Base-by-base conservation (phyloP, 2,888 invertebrate genomes). In the Mantis religiosa region DNA sequence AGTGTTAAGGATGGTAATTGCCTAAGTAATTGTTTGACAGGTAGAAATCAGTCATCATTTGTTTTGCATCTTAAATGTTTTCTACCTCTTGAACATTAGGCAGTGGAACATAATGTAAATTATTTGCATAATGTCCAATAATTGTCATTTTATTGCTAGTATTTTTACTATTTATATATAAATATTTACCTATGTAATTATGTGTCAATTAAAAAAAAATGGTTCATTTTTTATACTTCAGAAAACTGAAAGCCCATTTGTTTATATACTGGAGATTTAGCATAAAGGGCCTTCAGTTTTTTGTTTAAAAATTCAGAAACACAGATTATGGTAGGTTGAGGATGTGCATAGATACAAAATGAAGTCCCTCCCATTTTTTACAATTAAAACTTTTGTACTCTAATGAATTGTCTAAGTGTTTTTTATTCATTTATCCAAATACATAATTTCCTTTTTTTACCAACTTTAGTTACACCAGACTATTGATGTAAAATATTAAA, bases 81-180 rank as follows among this genome's bases (percentile, higher is more conserved):
- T 93, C 93, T 93, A 92, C 93, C 92, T 93, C 94, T 93, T 94
- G 94, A 94, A 93, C 93, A 93, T 92, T 93, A 93, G 93, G 93
- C 92, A 91, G 27, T 88, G 87, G 34, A 88, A 89, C 88, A 82
- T 89, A 27, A 88, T 71, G 54, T 89, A 89, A 87, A 88, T 89
- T 89, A 88, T 88, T 87, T 89, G 34, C 81, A 85, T 88, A 82
- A 88, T 87, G 83, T 89, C 30, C 82, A 89, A 85, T 83, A 34
- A 85, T 28, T 87, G 87, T 85, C 83, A 87, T 87, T 86, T 84
- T 34, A 86, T 28, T 86, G 41, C 83, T 88, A 88, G 88, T 89
- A 88, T 88, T 89, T 89, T 85, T 89, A 89, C 85, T 88, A 89
- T 89, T 89, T 88, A 88, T 89, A 89, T 82, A 83, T 84, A 84